Evolutionary conservation across 2,888 invertebrate species (phyloP).

Genomic region (Andrena camellia): DNA sequence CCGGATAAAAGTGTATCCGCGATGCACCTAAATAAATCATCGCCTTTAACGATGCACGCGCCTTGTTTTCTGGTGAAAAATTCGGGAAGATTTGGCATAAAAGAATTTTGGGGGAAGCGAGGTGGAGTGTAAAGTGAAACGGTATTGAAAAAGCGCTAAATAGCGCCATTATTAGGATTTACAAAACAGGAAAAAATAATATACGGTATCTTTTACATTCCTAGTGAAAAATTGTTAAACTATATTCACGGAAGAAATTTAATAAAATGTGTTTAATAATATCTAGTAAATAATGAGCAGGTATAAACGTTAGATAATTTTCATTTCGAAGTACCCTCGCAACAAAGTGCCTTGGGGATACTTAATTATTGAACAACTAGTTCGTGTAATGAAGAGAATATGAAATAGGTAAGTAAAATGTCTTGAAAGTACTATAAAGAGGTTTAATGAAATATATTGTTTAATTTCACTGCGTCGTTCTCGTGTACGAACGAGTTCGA

Average conservation of each 20-base stretch:
- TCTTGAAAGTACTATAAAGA: too few species aligned
- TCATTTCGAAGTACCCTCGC: not conserved
- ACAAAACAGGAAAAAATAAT: not conserved
- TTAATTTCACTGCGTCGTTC: too few species aligned
- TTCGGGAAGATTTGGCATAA: too few species aligned
- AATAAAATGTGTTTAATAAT: not conserved
- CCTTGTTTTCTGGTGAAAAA: not conserved
- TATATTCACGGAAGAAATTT: not conserved
- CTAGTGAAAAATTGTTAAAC: too few species aligned
- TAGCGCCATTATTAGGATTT: not conserved
- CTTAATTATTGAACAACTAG: too few species aligned
- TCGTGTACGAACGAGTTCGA: too few species aligned
- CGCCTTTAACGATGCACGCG: not conserved
- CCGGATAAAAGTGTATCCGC: not conserved
- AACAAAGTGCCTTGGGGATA: too few species aligned
- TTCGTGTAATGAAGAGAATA: too few species aligned
- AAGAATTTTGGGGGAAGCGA: not conserved
- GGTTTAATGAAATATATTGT: too few species aligned
- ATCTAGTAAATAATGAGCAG: not conserved
- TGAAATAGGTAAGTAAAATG: too few species aligned
- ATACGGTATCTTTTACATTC: too few species aligned
- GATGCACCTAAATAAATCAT: constrained; percentile 21
- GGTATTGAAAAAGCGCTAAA: not conserved
- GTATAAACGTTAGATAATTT: not conserved
- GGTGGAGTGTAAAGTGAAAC: not conserved